Evolutionary conservation across 2,888 invertebrate species (phyloP), one percentile per base, ranked within the genome.

Genomic region (Hedychridium roseum): DNA sequence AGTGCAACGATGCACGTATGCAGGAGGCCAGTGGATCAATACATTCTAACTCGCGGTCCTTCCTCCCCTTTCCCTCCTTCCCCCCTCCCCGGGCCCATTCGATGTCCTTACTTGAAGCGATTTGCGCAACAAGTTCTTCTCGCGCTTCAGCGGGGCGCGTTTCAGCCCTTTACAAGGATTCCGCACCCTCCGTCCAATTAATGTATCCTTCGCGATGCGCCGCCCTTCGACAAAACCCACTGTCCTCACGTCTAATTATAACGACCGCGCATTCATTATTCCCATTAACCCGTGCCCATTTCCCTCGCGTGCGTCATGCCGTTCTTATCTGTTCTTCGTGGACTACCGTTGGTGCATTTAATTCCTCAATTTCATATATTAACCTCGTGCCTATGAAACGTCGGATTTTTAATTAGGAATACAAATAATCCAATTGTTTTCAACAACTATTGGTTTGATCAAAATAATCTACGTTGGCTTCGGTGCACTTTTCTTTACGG

Each of bases 81-180:
- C 40, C 48, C 48, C 42, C 39, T 39, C 14, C 39, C 18, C 20
- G 34, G 21, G 12, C 14, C 11, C 32, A 30, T 35, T 23, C 27
- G n/a, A n/a, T 20, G 46, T 46, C 45, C 44, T 16, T 30, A 34
- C 38, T 48, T 45, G 54, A 38, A 40, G 31, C 60, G 44, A 56
- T 61, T 52, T 44, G 62, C 42, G 64, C 64, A 64, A 64, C 64
- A 64, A 64, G 64, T 64, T 54, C 50, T 50, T 37, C 59, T 31
- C 32, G 42, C 28, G n/a, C n/a, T n/a, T n/a, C n/a, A n/a, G n/a
- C n/a, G n/a, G n/a, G n/a, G n/a, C n/a, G n/a, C n/a, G n/a, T n/a
- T n/a, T n/a, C n/a, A n/a, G n/a, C n/a, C n/a, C n/a, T n/a, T n/a
- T n/a, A n/a, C n/a, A n/a, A n/a, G n/a, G n/a, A n/a, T n/a, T n/a